Base-by-base conservation (phyloP, 2,888 invertebrate species). In the Nasonovia ribisnigri region DNA sequence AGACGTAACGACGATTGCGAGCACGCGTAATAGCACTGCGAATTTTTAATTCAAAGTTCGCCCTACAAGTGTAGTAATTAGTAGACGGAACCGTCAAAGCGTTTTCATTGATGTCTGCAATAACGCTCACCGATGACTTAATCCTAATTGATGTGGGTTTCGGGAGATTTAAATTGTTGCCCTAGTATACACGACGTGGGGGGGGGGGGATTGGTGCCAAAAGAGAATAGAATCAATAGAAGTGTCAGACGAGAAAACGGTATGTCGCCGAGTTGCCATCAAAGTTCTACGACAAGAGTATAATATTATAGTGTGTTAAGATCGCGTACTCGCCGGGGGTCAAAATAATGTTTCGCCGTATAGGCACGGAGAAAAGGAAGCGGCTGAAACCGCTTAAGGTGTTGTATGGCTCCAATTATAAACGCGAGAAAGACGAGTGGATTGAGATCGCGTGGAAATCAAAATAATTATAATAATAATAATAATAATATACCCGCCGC, bases 101-200 rank as follows among this genome's bases (percentile, higher is more conserved):
- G 36, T 77, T 77, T 36, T 36, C 77, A 42, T 77, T 36, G 77
- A 20, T 77, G 20, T 77, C 77, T 77, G 36, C 36, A 77, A 36
- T 36, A 77, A 89, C 57, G 57, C 13, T 29, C 8, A 26, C 11
- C 57, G 26, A 60, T 86, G 43, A 86, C 91, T 91, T 54, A 46
- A 91, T 91, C 86, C 46, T 57, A 91, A 91, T 86, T 91, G 57
- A 86, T 91, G 54, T 46, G 46, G 86, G 36, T 86, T n/a, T n/a
- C 1, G 36, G n/a, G 60, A n/a, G 20, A 91, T 57, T 84, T 84
- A 54, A 84, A 84, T 60, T 67, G 60, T 48, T 48, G 5, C 3
- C 60, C n/a, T n/a, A 87, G 48, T 87, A 87, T 4, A 54, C 51
- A 54, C 20, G 8, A 48, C 48, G 36, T 5, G 4, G 6, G 20